Base-by-base conservation (phyloP, 1,140 invertebrate genomes). In the Cydia pomonella region DNA sequence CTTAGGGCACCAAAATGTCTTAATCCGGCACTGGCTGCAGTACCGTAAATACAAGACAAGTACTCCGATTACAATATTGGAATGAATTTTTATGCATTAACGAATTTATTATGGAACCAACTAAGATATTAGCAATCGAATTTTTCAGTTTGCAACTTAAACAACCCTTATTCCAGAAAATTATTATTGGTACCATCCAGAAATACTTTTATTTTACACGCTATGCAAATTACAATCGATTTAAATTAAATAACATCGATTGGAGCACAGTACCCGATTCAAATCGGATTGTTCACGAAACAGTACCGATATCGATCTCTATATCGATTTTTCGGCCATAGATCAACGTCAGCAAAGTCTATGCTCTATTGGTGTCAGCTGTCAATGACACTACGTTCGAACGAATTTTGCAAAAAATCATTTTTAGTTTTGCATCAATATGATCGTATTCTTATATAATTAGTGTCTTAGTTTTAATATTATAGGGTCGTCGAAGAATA, bases 351-450 rank as follows among this genome's bases (percentile, higher is more conserved):
- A 72, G 41, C 25, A 82, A 76, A 79, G 75, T 75, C 77, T 80
- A 82, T 84, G 78, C 83, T 91, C 88, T 89, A 85, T 89, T 81
- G 82, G 64, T 78, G 86, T 86, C 90, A 92, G 89, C 90, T 92
- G 90, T 89, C 90, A 88, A 80, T 92, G 89, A 92, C 90, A 88
- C 88, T 84, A 87, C 82, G 82, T 84, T 87, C 82, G 84, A 89
- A 89, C 80, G 83, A 86, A 85, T 84, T 85, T 82, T 85, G 82
- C 76, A 75, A 78, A 80, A n/a, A 77, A 23, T 50, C 12, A 72
- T 79, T 81, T 79, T 69, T 81, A 77, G 80, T 82, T 85, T 87
- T 82, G 72, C 78, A 77, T 76, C 53, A 77, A 79, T 81, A 80
- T 81, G 76, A 66, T 77, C 76, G 71, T 75, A 77, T 77, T 77